Percentiles rank a stretch among this genome's conserved stretches.
phyloP scores from a whole-genome alignment of 2,113 vertebrate species.

The Chlamydotis undulata region DNA sequence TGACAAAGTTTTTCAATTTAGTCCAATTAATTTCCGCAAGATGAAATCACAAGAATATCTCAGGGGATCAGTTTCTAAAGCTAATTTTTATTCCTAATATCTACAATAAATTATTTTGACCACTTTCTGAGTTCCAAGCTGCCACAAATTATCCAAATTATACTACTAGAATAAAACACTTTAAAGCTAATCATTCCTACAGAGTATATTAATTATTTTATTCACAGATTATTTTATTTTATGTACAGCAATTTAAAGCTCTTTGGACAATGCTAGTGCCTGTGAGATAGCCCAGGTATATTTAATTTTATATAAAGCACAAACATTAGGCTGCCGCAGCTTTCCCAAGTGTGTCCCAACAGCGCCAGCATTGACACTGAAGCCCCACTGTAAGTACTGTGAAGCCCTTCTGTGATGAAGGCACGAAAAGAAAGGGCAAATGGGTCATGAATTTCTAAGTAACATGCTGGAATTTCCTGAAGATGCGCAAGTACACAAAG shows the following conservation, averaged over 20 bases:
- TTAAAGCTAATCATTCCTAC: constrained; percentile 60
- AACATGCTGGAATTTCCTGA: neutral
- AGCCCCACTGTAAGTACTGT: neutral
- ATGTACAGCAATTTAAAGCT: neutral
- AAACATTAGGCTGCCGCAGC: neutral
- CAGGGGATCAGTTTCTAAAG: constrained; percentile 33
- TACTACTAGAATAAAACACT: constrained; percentile 51
- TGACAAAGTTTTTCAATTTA: constrained; percentile 8
- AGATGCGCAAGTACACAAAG: neutral
- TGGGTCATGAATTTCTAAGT: neutral
- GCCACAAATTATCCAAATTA: constrained; percentile 34
- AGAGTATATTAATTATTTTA: constrained; percentile 68
- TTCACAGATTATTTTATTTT: neutral
- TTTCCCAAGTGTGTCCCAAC: neutral
- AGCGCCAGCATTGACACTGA: neutral
- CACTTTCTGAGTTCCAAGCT: constrained; percentile 41
- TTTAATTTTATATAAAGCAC: neutral
- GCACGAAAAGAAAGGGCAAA: neutral
- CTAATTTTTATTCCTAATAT: constrained; percentile 61
- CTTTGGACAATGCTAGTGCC: neutral
- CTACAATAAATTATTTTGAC: constrained; percentile 55
- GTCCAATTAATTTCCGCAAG: neutral
- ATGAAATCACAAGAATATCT: neutral
- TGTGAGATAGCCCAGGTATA: neutral
- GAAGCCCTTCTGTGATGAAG: neutral